Percentiles rank a stretch among this genome's conserved stretches.
These are phyloP conservation scores for Australoheros facetus DNA, from an alignment of 2,797 vertebrate genomes.

Conservation along the genomic window DNA sequence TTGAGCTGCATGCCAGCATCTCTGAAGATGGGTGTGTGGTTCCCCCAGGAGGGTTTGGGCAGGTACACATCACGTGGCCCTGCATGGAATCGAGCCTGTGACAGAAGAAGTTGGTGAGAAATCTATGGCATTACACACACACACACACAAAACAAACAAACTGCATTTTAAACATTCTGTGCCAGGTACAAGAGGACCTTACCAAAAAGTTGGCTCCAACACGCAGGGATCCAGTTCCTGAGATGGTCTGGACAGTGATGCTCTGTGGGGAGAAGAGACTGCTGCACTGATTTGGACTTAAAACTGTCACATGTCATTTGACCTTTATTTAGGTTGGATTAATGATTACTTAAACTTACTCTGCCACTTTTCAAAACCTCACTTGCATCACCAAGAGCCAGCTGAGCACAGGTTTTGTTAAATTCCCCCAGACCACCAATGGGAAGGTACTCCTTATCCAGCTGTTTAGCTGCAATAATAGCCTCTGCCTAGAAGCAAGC, in stretches of 20 bases:
- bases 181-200: conserved; percentile 38
- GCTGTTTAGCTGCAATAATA: conserved; percentile 87
- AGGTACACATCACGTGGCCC: conserved; percentile 89
- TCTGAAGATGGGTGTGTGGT: conserved; percentile 97
- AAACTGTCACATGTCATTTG: neutral
- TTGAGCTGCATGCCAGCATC: conserved; percentile 95
- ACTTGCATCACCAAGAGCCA: conserved; percentile 89
- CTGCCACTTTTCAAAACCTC: conserved; percentile 91
- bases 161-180: neutral
- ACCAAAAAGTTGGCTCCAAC: conserved; percentile 95
- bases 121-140: neutral
- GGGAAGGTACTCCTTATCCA: conserved; percentile 96
- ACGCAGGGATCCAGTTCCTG: conserved; percentile 94
- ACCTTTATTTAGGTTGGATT: neutral
- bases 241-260: conserved; percentile 95
- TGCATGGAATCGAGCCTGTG: conserved; percentile 92
- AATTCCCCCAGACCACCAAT: conserved; percentile 92
- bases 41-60: conserved; percentile 97
- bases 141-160: neutral
- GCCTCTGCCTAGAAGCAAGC: conserved; percentile 86
- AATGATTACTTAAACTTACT: conserved; percentile 78
- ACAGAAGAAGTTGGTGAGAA: conserved; percentile 1
- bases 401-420: conserved; percentile 87
- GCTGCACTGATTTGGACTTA: neutral
- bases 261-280: conserved; percentile 76